These are phyloP conservation scores for Malurus cyaneus DNA, from an alignment of 2,113 vertebrate species.

Conservation along the genomic window DNA sequence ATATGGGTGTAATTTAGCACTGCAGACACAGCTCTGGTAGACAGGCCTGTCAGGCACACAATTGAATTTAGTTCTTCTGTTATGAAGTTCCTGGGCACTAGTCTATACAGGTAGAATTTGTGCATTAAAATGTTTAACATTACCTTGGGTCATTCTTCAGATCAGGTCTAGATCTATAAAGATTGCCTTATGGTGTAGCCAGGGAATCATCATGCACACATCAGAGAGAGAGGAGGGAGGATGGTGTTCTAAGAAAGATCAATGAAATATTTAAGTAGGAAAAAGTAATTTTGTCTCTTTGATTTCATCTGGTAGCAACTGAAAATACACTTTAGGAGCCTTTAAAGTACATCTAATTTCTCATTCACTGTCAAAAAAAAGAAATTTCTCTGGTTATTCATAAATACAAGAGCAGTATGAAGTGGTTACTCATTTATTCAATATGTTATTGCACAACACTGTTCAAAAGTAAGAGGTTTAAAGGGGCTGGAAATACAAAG, in stretches of 20 bases:
- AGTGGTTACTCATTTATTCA: constrained; percentile 47
- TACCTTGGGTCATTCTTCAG: background rate
- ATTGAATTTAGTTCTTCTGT: background rate
- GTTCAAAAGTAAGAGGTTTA: constrained; percentile 19
- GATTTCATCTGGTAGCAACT: constrained; percentile 28
- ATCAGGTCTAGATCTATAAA: background rate
- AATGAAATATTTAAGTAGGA: constrained; percentile 52
- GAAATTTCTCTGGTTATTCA: constrained; percentile 19
- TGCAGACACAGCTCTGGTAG: background rate
- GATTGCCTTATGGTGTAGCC: background rate
- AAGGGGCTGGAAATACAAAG: constrained; percentile 21
- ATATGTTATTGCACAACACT: constrained; percentile 19
- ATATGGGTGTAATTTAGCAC: constrained; percentile 11
- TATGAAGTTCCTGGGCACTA: background rate
- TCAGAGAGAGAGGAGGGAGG: background rate
- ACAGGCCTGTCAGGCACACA: background rate
- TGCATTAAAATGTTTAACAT: background rate
- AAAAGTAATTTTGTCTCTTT: constrained; percentile 44
- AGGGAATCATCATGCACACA: fast-evolving
- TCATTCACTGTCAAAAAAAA: constrained; percentile 14
- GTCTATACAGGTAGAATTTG: background rate
- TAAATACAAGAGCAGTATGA: constrained; percentile 31
- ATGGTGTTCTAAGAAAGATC: constrained; percentile 17
- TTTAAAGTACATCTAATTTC: constrained; percentile 18
- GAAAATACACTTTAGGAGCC: constrained; percentile 14